phyloP scores from a whole-genome alignment of 1,140 invertebrate genomes.

The Drosophila ficusphila region DNA sequence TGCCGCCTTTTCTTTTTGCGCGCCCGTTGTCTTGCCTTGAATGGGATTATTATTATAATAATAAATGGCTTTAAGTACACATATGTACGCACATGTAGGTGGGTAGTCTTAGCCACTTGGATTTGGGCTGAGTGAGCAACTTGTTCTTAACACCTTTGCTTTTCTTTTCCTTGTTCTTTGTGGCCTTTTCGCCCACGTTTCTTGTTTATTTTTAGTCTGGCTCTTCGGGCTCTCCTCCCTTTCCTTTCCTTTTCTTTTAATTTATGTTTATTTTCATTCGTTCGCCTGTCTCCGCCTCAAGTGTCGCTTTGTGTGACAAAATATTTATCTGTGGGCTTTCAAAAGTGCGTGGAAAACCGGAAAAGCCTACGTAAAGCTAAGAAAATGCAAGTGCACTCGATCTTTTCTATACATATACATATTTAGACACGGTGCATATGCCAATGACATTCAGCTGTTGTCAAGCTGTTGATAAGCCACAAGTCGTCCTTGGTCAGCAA shows the following conservation, averaged over 20 bases:
- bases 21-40: conserved; percentile 12
- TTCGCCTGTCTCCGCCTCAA: conserved; percentile 30
- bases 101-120: conserved; percentile 32
- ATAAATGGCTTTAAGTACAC: conserved; percentile 42
- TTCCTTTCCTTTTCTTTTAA: conserved; percentile 30
- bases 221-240: conserved; percentile 23
- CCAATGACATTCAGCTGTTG: conserved; percentile 69
- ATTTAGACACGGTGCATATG: conserved; percentile 19
- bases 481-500: conserved; percentile 59
- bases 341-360: conserved; percentile 64
- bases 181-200: conserved; percentile 61
- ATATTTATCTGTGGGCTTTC: conserved; percentile 49
- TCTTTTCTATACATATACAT: not conserved
- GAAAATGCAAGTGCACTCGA: conserved; percentile 71
- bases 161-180: conserved; percentile 3
- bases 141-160: conserved; percentile 77
- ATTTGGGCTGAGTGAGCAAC: conserved; percentile 60
- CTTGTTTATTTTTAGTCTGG: conserved; percentile 66
- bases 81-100: conserved; percentile 38
- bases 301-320: conserved; percentile 55
- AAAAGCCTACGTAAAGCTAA: conserved; percentile 64
- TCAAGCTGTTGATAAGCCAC: conserved; percentile 57
- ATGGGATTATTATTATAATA: conserved; percentile 56
- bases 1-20: conserved; percentile 50
- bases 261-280: conserved; percentile 37